phyloP scores from a whole-genome alignment of 2,113 vertebrate species.

The Chionis minor region DNA sequence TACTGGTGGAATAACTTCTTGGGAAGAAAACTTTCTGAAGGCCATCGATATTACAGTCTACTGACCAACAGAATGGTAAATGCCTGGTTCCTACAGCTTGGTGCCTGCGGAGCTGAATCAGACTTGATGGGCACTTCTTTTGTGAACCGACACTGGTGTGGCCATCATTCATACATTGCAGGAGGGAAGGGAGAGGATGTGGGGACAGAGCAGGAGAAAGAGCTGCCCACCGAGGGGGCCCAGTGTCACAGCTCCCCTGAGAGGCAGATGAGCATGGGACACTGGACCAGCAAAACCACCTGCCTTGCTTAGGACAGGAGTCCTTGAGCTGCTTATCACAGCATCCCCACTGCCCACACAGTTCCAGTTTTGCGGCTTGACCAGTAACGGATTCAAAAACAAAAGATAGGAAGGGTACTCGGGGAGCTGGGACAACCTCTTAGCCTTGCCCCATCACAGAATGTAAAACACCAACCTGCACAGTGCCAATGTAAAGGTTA shows the following conservation, averaged over 20 bases:
- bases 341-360: too few species aligned
- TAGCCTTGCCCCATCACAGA: neutral
- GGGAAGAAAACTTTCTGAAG: neutral
- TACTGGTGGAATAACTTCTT: neutral
- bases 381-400: neutral
- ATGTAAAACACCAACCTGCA: neutral
- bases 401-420: fast-evolving
- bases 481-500: neutral
- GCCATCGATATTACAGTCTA: neutral
- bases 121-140: neutral
- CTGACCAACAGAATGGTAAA: neutral
- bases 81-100: neutral
- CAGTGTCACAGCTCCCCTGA: neutral
- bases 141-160: neutral
- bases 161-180: neutral
- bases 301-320: neutral
- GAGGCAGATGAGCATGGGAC: neutral
- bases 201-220: neutral
- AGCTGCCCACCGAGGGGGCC: neutral
- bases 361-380: neutral
- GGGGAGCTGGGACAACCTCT: neutral
- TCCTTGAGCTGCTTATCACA: neutral
- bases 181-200: neutral
- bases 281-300: neutral
- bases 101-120: neutral